These are phyloP conservation scores for Procambarus virginalis DNA, from an alignment of 1,140 invertebrate genomes.

Conservation along the genomic window DNA sequence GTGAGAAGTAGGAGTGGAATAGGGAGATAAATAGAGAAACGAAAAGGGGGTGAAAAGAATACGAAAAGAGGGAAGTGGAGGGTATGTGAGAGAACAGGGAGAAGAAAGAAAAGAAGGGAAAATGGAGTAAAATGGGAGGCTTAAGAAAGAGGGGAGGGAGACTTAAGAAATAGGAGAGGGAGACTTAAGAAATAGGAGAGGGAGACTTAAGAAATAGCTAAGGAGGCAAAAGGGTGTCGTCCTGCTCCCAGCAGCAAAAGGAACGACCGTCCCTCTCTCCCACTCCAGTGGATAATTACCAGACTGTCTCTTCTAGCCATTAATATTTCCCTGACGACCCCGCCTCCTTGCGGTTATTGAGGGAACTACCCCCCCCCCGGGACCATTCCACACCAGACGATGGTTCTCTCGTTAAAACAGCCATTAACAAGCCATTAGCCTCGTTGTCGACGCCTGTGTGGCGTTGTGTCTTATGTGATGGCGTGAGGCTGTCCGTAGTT, in stretches of 20 bases:
- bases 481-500: background rate
- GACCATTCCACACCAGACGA: background rate
- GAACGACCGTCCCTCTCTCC: background rate
- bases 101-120: too few species aligned
- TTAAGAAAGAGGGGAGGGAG: too few species aligned
- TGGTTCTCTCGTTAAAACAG: constrained; percentile 9
- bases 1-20: too few species aligned
- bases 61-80: too few species aligned
- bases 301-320: background rate
- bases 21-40: too few species aligned
- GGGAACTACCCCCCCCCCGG: background rate
- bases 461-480: background rate
- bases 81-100: too few species aligned
- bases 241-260: background rate
- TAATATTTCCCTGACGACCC: background rate
- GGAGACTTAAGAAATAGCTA: too few species aligned
- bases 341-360: background rate
- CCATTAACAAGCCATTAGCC: constrained; percentile 5
- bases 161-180: too few species aligned
- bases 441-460: background rate
- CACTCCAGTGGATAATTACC: background rate
- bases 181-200: too few species aligned
- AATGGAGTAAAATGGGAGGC: too few species aligned
- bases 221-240: background rate
- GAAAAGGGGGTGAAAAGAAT: too few species aligned